phyloP scores from a whole-genome alignment of 1,140 invertebrate species.

The Drosophila ercepeae region DNA sequence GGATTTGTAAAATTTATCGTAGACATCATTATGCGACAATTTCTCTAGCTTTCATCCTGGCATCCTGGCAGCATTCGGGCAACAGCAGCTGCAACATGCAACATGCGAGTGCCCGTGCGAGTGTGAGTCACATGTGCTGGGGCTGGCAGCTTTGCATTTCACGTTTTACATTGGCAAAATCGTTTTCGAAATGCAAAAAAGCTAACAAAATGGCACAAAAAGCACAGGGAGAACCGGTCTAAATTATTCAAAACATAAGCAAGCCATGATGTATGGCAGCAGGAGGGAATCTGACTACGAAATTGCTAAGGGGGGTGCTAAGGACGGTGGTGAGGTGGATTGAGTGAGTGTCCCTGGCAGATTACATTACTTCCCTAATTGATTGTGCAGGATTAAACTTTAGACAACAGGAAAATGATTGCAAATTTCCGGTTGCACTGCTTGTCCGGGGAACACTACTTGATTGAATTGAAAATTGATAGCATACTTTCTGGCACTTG shows the following conservation, averaged over 20 bases:
- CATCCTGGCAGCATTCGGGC: conserved; percentile 14
- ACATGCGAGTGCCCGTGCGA: conserved; percentile 36
- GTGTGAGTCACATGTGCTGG: conserved; percentile 27
- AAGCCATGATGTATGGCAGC: conserved; percentile 57
- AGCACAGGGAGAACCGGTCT: conserved; percentile 21
- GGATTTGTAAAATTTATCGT: conserved; percentile 78
- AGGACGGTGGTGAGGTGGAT: background rate
- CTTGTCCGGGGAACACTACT: conserved; percentile 7
- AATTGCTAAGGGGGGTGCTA: conserved; percentile 5
- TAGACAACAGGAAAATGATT: conserved; percentile 20
- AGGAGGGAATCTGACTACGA: conserved; percentile 7
- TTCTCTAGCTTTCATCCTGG: conserved; percentile 43
- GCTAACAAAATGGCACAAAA: conserved; percentile 15
- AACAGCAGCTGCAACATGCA: conserved; percentile 66
- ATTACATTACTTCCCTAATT: conserved; percentile 48
- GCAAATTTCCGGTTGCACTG: conserved; percentile 24
- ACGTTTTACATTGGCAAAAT: conserved; percentile 76
- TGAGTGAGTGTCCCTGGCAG: conserved; percentile 24
- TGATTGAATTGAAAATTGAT: conserved; percentile 29
- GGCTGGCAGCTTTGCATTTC: conserved; percentile 68
- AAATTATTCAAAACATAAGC: conserved; percentile 79
- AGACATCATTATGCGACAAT: conserved; percentile 78
- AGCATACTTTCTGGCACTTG: conserved; percentile 33
- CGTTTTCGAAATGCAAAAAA: conserved; percentile 66
- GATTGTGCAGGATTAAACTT: conserved; percentile 44